Conservation (phyloP, 2,113 vertebrate genomes). For the Climacteris rufus region DNA sequence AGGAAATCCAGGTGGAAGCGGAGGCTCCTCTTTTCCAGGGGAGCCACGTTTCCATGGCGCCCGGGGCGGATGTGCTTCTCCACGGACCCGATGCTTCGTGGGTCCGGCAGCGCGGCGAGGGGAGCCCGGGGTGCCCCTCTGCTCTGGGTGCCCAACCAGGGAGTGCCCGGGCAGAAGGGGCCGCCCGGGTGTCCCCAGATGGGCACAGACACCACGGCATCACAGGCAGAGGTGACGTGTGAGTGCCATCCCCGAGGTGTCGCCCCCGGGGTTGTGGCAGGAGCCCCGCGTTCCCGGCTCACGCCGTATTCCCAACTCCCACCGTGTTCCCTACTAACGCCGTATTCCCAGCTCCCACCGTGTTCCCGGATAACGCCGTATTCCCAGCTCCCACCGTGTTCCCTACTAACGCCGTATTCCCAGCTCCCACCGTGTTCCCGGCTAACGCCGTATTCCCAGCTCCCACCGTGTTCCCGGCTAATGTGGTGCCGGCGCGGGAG, state of each 20-base stretch:
- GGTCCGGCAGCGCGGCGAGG: accelerated
- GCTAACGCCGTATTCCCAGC: not conserved
- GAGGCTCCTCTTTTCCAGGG: not conserved
- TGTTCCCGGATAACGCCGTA: not conserved
- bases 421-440: accelerated
- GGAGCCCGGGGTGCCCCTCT: accelerated
- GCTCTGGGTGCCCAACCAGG: accelerated
- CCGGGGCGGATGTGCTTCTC: constrained; percentile 47
- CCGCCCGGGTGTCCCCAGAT: not conserved
- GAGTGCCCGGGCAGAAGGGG: accelerated
- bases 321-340: not conserved
- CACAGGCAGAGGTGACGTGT: accelerated
- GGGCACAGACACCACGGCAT: accelerated
- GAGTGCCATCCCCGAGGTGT: not conserved
- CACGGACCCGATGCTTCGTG: not conserved
- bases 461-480: not conserved
- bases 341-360: too few relatives aligned
- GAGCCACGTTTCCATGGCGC: constrained; percentile 70
- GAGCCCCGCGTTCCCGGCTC: not conserved
- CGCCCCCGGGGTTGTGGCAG: accelerated
- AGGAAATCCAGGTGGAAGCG: constrained; percentile 53
- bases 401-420: accelerated
- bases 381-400: accelerated
- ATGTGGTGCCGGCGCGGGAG: not conserved
- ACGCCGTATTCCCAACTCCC: too few relatives aligned